Conservation (phyloP, 2,888 invertebrate genomes). For the Aphidius colemani region DNA sequence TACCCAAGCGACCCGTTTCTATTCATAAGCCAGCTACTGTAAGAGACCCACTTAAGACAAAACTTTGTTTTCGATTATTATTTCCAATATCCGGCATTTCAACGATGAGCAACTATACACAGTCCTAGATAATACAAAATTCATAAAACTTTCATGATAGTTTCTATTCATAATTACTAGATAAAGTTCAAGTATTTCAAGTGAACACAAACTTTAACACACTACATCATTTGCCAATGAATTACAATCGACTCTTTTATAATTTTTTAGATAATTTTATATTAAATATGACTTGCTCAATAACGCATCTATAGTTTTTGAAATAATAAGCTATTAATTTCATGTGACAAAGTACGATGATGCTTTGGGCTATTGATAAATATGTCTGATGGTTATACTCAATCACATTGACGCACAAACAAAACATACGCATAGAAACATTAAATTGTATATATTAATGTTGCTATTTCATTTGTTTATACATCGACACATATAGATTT, state of each 20-base stretch:
- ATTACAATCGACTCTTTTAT: too few species aligned
- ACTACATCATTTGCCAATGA: too few species aligned
- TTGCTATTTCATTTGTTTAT: too few species aligned
- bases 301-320: too few species aligned
- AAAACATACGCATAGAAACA: not conserved
- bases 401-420: not conserved
- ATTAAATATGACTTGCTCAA: too few species aligned
- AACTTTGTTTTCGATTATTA: slow-evolving; percentile 25
- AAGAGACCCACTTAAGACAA: slow-evolving; percentile 21
- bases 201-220: too few species aligned
- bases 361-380: slow-evolving; percentile 6
- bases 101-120: slow-evolving; percentile 3
- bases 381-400: not conserved
- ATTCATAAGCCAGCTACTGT: slow-evolving; percentile 27
- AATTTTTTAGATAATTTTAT: too few species aligned
- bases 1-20: slow-evolving; percentile 28
- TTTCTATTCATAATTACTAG: not conserved
- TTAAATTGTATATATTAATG: not conserved
- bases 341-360: too few species aligned
- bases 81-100: slow-evolving; percentile 26
- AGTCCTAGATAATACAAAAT: slow-evolving; percentile 1
- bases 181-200: too few species aligned
- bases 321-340: too few species aligned
- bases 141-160: slow-evolving; percentile 5
- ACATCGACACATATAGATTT: too few species aligned